phyloP scores from a whole-genome alignment of 2,113 vertebrate species.

The Rhinichthys klamathensis region DNA sequence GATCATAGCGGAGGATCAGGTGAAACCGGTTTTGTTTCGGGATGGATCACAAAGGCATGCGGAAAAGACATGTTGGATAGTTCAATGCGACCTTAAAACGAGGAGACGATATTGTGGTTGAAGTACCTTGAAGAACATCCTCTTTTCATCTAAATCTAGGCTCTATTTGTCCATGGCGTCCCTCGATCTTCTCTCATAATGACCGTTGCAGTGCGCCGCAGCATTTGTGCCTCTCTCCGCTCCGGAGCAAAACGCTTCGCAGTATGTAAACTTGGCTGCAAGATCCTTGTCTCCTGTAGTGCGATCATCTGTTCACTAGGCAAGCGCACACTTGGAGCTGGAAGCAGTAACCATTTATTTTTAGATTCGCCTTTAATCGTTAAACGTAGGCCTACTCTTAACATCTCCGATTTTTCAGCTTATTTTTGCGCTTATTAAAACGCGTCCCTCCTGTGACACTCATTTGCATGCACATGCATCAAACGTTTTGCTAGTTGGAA shows the following conservation, averaged over 20 bases:
- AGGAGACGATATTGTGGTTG: not conserved
- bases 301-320: slow-evolving; percentile 34
- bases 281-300: not conserved
- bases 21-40: slow-evolving; percentile 74
- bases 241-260: slow-evolving; percentile 24
- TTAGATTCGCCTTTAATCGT: not conserved
- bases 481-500: not conserved
- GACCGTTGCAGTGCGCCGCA: slow-evolving; percentile 40
- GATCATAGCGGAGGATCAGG: slow-evolving; percentile 67
- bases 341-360: not conserved
- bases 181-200: not conserved
- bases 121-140: slow-evolving; percentile 17
- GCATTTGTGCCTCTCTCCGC: slow-evolving; percentile 25
- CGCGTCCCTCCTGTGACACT: not conserved
- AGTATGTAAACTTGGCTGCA: not conserved
- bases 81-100: slow-evolving; percentile 22
- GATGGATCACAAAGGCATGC: slow-evolving; percentile 69
- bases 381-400: not conserved
- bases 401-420: too few species aligned
- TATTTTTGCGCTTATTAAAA: not conserved
- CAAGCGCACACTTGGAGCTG: not conserved
- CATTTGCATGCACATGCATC: not conserved
- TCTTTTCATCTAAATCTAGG: not conserved
- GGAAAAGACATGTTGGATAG: slow-evolving; percentile 65
- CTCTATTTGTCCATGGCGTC: slow-evolving; percentile 1